Conservation (phyloP, 2,888 invertebrate species). For the Cephus rjabovi region DNA sequence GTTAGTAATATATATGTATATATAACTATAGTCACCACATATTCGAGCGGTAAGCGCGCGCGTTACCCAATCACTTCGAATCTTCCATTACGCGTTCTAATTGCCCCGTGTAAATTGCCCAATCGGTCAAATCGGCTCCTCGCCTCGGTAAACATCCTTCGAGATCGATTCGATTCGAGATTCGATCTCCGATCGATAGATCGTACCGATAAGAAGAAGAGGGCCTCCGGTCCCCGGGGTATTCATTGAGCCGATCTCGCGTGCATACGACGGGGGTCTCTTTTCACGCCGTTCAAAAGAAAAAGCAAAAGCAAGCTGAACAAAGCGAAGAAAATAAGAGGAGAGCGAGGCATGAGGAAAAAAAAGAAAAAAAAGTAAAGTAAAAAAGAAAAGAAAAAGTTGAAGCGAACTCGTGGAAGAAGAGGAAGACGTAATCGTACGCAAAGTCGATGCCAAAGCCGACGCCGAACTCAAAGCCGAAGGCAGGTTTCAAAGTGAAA, state of each 20-base stretch:
- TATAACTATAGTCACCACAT: background rate
- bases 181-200: background rate
- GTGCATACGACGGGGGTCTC: conserved; percentile 12
- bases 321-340: background rate
- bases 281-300: background rate
- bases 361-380: background rate
- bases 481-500: conserved; percentile 6
- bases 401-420: background rate
- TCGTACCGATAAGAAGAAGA: background rate
- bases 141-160: background rate
- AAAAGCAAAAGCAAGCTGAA: background rate
- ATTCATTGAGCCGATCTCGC: conserved; percentile 6
- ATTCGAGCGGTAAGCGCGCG: background rate
- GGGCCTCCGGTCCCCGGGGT: background rate
- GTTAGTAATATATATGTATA: background rate
- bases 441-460: background rate
- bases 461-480: background rate
- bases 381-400: background rate
- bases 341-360: background rate
- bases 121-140: background rate
- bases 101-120: background rate
- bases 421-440: background rate
- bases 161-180: background rate
- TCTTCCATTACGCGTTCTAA: background rate
- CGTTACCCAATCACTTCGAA: background rate